phyloP scores from a whole-genome alignment of 2,113 vertebrate genomes.

The Electrona antarctica region DNA sequence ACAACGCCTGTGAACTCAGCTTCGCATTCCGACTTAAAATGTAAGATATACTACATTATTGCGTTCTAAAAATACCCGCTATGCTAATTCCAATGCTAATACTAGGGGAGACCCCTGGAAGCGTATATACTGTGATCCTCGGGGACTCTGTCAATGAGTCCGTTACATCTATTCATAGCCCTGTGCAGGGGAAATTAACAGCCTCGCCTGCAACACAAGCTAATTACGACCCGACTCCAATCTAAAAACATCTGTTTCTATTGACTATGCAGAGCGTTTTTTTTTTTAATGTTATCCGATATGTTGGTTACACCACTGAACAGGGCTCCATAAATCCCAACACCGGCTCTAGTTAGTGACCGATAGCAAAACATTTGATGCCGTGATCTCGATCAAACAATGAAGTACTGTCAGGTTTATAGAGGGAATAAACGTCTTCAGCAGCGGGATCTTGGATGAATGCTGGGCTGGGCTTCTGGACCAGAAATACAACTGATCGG shows the following conservation, averaged over 20 bases:
- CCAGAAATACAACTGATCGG: no score
- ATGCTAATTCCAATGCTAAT: slow-evolving; percentile 44
- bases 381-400: no score
- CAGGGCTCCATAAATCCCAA: not conserved
- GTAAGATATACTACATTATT: slow-evolving; percentile 41
- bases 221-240: not conserved
- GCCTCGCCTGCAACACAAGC: slow-evolving; percentile 9
- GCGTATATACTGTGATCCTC: slow-evolving; percentile 48
- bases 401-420: no score
- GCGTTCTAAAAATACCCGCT: slow-evolving; percentile 48
- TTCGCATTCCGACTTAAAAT: slow-evolving; percentile 1
- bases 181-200: slow-evolving; percentile 35
- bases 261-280: slow-evolving; percentile 6
- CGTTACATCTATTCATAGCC: slow-evolving; percentile 38
- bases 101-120: slow-evolving; percentile 18
- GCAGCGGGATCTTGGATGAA: no score
- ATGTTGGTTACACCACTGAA: not conserved
- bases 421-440: no score
- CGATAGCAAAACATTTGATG: no score
- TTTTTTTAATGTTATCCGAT: not conserved
- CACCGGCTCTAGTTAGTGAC: no score
- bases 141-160: slow-evolving; percentile 34
- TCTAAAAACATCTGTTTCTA: slow-evolving; percentile 4
- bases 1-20: slow-evolving; percentile 30
- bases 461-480: no score